A percentile compares a stretch with the other conserved stretches of the same genome.
Evolutionary conservation across 2,888 invertebrate genomes (phyloP).

Genomic region (Tiliacea aurago): DNA sequence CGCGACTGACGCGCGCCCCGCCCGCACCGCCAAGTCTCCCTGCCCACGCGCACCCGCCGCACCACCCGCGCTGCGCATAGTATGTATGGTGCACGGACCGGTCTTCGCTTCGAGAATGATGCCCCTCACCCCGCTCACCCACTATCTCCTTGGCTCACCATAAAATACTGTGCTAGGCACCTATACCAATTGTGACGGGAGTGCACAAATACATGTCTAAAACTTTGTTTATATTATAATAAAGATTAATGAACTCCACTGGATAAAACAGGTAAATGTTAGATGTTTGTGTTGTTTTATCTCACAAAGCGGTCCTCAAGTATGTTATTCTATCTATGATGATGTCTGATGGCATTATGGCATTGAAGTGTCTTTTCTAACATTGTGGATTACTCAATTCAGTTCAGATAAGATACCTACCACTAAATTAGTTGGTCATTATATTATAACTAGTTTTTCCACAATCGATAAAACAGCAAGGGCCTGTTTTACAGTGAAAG

Average conservation of each 20-base stretch:
- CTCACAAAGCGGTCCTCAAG: slow-evolving; percentile 8
- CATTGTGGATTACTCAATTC: slow-evolving; percentile 14
- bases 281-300: slow-evolving; percentile 8
- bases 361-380: slow-evolving; percentile 24
- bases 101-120: slow-evolving; percentile 85
- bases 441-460: slow-evolving; percentile 3
- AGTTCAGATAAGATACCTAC: not conserved
- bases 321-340: slow-evolving; percentile 11
- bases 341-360: slow-evolving; percentile 1
- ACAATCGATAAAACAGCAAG: not conserved
- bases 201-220: slow-evolving; percentile 25
- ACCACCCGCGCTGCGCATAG: slow-evolving; percentile 74
- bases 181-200: slow-evolving; percentile 47
- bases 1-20: slow-evolving; percentile 86
- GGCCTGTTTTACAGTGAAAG: not conserved
- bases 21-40: slow-evolving; percentile 78
- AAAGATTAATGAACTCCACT: slow-evolving; percentile 4
- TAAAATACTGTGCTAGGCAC: slow-evolving; percentile 54
- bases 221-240: slow-evolving; percentile 28
- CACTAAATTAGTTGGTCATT: not conserved
- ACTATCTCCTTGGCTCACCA: slow-evolving; percentile 77
- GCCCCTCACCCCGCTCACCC: slow-evolving; percentile 85
- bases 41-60: slow-evolving; percentile 80
- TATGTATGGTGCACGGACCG: slow-evolving; percentile 77
- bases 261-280: slow-evolving; percentile 20